Conservation (phyloP, 2,888 invertebrate genomes). For the Phengaris arion region DNA sequence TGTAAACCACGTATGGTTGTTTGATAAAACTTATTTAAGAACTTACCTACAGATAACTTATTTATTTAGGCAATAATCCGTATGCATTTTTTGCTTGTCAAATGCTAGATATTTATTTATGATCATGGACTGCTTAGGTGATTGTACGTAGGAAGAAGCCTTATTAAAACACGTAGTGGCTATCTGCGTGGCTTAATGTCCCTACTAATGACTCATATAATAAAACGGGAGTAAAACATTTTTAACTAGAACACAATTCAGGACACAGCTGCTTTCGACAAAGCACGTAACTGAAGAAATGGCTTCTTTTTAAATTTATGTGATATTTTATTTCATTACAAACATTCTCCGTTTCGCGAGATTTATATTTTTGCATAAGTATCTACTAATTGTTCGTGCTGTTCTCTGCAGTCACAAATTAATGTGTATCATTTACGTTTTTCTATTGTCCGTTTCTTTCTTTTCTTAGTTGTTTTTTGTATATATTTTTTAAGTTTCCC, state of each 20-base stretch:
- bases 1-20: neutral
- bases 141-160: neutral
- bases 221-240: conserved; percentile 50
- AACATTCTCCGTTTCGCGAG: conserved; percentile 25
- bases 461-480: no score
- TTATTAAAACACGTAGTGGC: conserved; percentile 6
- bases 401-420: conserved; percentile 4
- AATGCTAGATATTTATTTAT: no score
- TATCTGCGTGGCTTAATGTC: conserved; percentile 21
- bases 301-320: conserved; percentile 45
- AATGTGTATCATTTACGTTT: neutral
- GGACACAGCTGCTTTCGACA: conserved; percentile 65
- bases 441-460: no score
- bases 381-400: neutral
- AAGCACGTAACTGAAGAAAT: conserved; percentile 58
- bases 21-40: no score
- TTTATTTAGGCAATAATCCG: no score
- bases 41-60: no score
- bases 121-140: neutral
- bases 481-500: no score
- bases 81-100: neutral
- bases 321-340: conserved; percentile 41
- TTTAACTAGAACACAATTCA: conserved; percentile 60
- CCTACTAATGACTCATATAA: conserved; percentile 42
- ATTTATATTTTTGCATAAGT: conserved; percentile 26